Base-by-base conservation (phyloP, 2,113 vertebrate species). In the Phocoena sinus region DNA sequence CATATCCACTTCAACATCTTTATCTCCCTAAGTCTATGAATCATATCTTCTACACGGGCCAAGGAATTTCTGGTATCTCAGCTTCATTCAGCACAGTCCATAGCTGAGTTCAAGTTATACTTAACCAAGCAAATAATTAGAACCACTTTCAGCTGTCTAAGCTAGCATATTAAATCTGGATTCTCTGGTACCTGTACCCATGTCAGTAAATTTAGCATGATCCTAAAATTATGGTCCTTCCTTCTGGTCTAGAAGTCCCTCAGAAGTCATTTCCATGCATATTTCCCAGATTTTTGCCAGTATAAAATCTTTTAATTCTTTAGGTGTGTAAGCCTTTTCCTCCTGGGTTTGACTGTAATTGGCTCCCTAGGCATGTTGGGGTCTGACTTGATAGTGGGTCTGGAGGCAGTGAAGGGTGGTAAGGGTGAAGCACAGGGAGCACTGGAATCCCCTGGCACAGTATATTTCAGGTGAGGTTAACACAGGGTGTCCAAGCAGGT, bases 11-110 rank as follows among this genome's bases (percentile, higher is more conserved):
- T 88, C 44, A 67, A 63, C n/a, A 83, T 71, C 14, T 93, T 71
- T 89, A 68, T 73, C n/a, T 97, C 33, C 25, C 70, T 89, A 95
- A 80, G 18, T 94, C 58, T 74, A 21, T 62, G 38, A 50, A 74
- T 95, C 6, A 44, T 80, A 74, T 80, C 50, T 79, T 93, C 8
- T 89, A 68, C 12, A 62, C 21, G 14, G 14, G 26, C 25, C 56
- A 79, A 79, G 26, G 62, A 76, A 92, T 87, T 82, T 92, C 65
- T 80, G 50, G n/a, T 71, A 70, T 74, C 85, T 74, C 50, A 83
- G 65, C 11, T 96, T 96, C 63, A 95, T 86, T 79, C 68, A 88
- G 62, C 31, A 94, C 68, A 93, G 44, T 88, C 65, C 76, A 95
- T 25, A 73, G 56, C 38, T 87, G 86, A 88, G 13, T 84, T 53